Evolutionary conservation across 2,888 invertebrate species (phyloP), one percentile per base, ranked within the genome.

Genomic region (Thera britannica): DNA sequence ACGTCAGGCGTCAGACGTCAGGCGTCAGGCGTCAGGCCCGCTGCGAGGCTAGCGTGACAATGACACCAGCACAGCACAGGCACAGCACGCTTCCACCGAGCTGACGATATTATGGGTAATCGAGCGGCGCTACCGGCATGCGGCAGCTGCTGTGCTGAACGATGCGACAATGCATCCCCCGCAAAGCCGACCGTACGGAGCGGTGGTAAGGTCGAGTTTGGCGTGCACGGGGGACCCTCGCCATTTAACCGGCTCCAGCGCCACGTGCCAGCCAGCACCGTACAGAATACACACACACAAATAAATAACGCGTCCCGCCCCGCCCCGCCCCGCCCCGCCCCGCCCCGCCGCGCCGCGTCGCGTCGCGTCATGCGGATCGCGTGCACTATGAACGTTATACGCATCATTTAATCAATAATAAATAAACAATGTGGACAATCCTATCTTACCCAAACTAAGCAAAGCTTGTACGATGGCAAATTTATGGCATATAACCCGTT

Each of bases 201-300:
- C 48, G 2, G 46, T 7, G 66, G 51, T 62, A 62, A 8, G 48
- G 52, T n/a, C 12, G 0, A 64, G 57, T 64, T 64, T 41, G 52
- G 34, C 36, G 52, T 55, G 65, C 1, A 41, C 58, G 11, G 2
- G 34, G 35, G 7, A 49, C 36, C 34, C 64, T 54, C 54, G 68
- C 58, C 58, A 58, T 68, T 65, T 64, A 60, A 68, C 60, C 51
- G 68, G 74, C n/a, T 41, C 67, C 70, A 67, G 59, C 70, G 44
- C 78, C 83, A 81, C 80, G 83, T 81, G 83, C 75, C 71, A 70
- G 83, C 75, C 71, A 70, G 68, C 8, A 23, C 23, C 23, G 56
- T 58, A 72, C 73, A 75, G 75, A 77, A 72, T 77, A 77, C 76
- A 78, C 75, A 78, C 75, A 77, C 71, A 60, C 61, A 74, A 73